phyloP scores from a whole-genome alignment of 2,888 invertebrate species.

The Conus canariensis region DNA sequence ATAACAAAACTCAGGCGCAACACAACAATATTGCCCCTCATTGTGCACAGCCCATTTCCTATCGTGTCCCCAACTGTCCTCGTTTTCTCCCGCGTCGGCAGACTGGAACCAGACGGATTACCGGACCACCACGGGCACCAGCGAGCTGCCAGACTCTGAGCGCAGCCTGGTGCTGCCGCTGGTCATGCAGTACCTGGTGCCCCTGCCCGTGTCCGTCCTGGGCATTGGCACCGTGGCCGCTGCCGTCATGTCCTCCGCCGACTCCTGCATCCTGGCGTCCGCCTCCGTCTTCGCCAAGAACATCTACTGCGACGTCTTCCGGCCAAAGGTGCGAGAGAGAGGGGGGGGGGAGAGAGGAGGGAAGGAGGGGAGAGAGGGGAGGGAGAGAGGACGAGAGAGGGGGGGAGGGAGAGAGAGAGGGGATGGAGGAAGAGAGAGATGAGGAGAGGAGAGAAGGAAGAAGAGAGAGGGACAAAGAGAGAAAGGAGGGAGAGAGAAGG shows the following conservation, averaged over 20 bases:
- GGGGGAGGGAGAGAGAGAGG: background rate
- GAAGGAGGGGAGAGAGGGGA: background rate
- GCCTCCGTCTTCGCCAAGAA: constrained; percentile 63
- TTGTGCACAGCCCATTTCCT: no score
- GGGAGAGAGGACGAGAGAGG: background rate
- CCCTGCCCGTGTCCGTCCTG: constrained; percentile 57
- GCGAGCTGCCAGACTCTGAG: constrained; percentile 52
- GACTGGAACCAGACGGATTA: constrained; percentile 57
- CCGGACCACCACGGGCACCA: constrained; percentile 40
- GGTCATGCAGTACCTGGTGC: constrained; percentile 62
- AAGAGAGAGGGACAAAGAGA: background rate
- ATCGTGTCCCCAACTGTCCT: background rate
- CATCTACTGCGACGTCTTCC: constrained; percentile 60
- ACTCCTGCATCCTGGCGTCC: constrained; percentile 61
- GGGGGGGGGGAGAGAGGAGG: background rate
- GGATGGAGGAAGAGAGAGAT: background rate
- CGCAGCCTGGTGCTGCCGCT: constrained; percentile 57
- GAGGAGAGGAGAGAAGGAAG: background rate
- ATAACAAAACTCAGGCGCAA: no score
- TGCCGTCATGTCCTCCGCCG: constrained; percentile 69
- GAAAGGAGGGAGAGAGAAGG: background rate
- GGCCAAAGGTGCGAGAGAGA: constrained; percentile 48
- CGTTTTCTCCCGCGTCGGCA: background rate
- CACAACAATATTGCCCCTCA: no score
- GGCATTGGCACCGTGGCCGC: constrained; percentile 65